Conservation (phyloP, 2,113 vertebrate genomes). For the Phalacrocorax brasilianus region DNA sequence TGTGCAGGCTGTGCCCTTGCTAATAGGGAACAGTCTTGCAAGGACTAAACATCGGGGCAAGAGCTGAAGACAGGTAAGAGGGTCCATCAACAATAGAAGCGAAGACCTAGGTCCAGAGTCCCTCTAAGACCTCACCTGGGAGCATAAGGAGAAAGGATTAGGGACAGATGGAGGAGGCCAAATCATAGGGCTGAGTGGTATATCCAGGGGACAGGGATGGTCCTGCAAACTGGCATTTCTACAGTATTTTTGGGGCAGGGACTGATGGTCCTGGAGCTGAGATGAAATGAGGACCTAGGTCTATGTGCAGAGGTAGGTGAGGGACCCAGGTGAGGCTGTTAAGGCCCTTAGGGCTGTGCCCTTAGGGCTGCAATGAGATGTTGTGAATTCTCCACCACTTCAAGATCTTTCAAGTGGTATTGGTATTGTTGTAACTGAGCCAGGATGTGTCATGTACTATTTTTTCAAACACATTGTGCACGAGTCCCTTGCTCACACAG, state of each 20-base stretch:
- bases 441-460: not conserved
- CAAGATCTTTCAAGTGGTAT: not conserved
- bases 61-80: not conserved
- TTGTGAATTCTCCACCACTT: not conserved
- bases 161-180: not conserved
- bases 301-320: not conserved
- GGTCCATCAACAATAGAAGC: accelerated
- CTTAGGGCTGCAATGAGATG: not conserved
- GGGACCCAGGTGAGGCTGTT: not conserved
- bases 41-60: not conserved
- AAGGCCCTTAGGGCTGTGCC: not conserved
- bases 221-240: not conserved
- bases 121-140: not conserved
- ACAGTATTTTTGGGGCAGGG: not conserved
- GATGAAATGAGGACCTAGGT: not conserved
- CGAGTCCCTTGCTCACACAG: not conserved
- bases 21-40: not conserved
- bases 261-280: not conserved
- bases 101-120: not conserved
- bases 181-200: not conserved
- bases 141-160: not conserved
- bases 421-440: not conserved
- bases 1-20: accelerated
- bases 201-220: not conserved
- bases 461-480: not conserved